A percentile compares a stretch with the other conserved stretches of the same genome.
Conservation (phyloP, 2,888 invertebrate species). For the Papilio demoleus region DNA sequence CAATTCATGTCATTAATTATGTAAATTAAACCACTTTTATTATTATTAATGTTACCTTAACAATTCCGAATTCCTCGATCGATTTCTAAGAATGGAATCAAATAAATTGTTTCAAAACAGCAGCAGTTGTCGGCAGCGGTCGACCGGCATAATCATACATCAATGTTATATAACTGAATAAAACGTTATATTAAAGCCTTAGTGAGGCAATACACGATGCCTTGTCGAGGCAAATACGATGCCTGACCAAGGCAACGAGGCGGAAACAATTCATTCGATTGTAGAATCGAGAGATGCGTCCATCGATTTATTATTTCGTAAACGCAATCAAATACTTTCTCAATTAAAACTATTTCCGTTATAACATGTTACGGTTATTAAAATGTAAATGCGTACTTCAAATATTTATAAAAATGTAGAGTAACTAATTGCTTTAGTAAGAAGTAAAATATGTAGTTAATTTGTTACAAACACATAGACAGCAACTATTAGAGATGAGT, state of each 20-base stretch:
- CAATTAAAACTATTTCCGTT: conserved; percentile 13
- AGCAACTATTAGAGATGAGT: neutral
- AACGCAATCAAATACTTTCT: neutral
- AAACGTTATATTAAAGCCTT: conserved; percentile 26
- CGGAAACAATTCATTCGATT: conserved; percentile 24
- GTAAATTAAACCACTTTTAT: neutral
- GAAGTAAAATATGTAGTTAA: neutral
- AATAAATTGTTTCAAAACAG: conserved; percentile 33
- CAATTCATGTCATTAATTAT: neutral
- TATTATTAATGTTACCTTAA: conserved; percentile 15
- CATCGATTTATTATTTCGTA: conserved; percentile 1
- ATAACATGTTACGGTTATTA: conserved; percentile 5
- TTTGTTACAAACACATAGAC: neutral
- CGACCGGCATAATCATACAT: conserved; percentile 37
- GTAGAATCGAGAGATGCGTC: conserved; percentile 5
- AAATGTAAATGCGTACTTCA: neutral
- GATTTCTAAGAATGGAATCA: conserved; percentile 24
- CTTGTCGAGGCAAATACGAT: conserved; percentile 17
- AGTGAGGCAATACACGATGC: conserved; percentile 16
- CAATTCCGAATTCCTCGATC: conserved; percentile 22
- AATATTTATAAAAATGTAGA: neutral
- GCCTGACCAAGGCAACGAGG: conserved; percentile 20
- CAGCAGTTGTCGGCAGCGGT: conserved; percentile 26
- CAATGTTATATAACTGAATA: conserved; percentile 35
- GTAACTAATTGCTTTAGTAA: conserved; percentile 6